Evolutionary conservation across 2,113 vertebrate genomes (phyloP).

Genomic region (Callionymus lyra): DNA sequence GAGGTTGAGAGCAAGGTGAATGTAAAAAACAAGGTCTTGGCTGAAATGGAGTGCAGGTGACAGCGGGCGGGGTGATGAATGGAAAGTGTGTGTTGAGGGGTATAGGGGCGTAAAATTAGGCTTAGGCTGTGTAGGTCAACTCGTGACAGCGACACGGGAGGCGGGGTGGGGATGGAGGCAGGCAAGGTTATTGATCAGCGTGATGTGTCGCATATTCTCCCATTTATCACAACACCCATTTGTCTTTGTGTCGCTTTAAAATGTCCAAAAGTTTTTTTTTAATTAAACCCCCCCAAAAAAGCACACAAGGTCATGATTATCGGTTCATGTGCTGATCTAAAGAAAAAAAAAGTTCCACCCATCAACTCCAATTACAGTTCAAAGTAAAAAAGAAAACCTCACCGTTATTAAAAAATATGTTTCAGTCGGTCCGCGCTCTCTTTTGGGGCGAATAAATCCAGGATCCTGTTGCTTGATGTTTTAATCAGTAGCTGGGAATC

Average conservation of each 20-base stretch:
- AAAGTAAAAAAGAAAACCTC: no score
- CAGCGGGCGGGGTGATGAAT: constrained; percentile 39
- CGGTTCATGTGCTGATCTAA: no score
- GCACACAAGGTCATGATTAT: no score
- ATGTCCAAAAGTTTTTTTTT: no score
- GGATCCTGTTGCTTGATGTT: background rate
- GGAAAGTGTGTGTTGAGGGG: constrained; percentile 23
- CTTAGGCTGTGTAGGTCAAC: constrained; percentile 33
- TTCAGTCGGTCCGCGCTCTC: no score
- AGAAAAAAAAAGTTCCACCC: no score
- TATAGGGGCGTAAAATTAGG: constrained; percentile 34
- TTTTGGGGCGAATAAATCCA: no score
- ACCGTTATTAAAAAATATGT: no score
- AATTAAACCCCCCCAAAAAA: no score
- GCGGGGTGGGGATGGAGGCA: background rate
- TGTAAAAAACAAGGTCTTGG: constrained; percentile 40
- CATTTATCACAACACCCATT: no score
- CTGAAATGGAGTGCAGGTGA: constrained; percentile 48
- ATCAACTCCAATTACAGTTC: no score
- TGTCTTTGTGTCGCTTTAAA: no score
- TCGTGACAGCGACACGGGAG: constrained; percentile 25
- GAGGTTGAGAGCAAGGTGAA: constrained; percentile 57
- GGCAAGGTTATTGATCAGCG: constrained; percentile 42
- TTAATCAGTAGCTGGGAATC: background rate
- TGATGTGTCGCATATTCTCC: background rate